Conservation (phyloP, 2,888 invertebrate species). For the Ophion costatus region DNA sequence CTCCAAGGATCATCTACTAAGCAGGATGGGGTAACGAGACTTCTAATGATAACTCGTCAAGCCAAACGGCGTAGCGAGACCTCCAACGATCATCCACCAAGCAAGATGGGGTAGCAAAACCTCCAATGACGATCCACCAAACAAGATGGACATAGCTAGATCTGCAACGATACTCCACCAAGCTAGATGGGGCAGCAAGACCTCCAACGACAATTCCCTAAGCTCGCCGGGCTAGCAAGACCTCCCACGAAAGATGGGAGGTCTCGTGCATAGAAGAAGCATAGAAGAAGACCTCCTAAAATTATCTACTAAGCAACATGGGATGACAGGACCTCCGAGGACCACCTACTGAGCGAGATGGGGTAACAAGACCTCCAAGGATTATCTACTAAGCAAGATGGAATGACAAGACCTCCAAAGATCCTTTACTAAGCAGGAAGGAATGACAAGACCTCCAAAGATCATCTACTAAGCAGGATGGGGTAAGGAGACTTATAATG, state of each 20-base stretch:
- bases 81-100: background rate
- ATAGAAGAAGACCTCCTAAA: no score
- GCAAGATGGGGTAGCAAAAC: background rate
- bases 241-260: no score
- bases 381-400: background rate
- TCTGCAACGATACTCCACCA: no score
- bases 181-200: background rate
- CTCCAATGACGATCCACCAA: no score
- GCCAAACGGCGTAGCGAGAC: no score
- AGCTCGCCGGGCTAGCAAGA: background rate
- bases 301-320: no score
- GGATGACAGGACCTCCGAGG: no score
- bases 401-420: background rate
- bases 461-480: background rate
- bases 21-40: background rate
- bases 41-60: no score
- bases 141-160: background rate
- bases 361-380: background rate
- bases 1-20: no score
- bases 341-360: background rate
- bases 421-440: background rate
- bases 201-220: no score
- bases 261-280: no score
- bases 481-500: background rate
- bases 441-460: background rate